phyloP scores from a whole-genome alignment of 2,888 invertebrate species.

The Eledona agricola region DNA sequence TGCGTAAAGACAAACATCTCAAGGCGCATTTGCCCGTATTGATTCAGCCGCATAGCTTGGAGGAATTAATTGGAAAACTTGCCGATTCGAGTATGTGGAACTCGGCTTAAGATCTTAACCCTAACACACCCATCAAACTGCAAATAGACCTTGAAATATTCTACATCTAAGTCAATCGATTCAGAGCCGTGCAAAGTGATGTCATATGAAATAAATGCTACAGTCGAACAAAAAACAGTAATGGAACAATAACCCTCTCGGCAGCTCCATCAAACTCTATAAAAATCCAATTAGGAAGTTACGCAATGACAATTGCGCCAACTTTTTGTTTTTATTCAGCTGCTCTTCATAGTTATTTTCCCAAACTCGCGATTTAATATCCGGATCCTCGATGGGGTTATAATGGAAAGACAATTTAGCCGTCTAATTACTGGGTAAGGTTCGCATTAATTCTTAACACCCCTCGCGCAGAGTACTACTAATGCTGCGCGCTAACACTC shows the following conservation, averaged over 20 bases:
- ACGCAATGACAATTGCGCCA: too few relatives aligned
- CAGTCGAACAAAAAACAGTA: constrained; percentile 6
- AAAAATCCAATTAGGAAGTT: too few relatives aligned
- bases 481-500: constrained; percentile 35
- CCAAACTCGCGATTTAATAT: constrained; percentile 11
- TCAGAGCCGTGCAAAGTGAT: neutral
- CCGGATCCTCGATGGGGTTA: constrained; percentile 11
- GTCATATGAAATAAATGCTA: too few relatives aligned
- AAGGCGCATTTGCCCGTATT: constrained; percentile 14
- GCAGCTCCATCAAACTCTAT: too few relatives aligned
- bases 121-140: constrained; percentile 22
- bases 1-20: constrained; percentile 8
- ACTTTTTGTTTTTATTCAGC: too few relatives aligned
- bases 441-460: constrained; percentile 32
- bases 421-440: constrained; percentile 29
- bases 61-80: constrained; percentile 31
- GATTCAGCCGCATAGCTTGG: constrained; percentile 25
- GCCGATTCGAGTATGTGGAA: constrained; percentile 19
- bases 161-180: constrained; percentile 20
- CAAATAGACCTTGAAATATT: constrained; percentile 31
- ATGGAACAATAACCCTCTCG: neutral
- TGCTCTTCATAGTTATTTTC: neutral
- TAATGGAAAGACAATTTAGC: constrained; percentile 32
- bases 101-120: constrained; percentile 20
- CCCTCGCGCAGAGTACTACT: constrained; percentile 25